These are phyloP conservation scores for Drosophila melanogaster DNA, from an alignment of 1,140 invertebrate genomes.

Conservation along the genomic window DNA sequence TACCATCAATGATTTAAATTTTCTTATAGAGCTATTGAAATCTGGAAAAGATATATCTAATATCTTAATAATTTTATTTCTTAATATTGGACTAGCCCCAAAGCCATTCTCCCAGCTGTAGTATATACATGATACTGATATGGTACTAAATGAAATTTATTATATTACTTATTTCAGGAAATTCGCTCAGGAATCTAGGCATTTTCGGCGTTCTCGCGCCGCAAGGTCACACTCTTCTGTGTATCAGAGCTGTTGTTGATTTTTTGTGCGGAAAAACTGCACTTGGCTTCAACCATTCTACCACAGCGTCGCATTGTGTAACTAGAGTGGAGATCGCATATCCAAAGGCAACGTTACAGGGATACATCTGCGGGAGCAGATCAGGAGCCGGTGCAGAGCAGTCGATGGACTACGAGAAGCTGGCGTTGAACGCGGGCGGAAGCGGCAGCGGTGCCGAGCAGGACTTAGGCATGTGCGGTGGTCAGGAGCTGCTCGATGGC, in stretches of 20 bases:
- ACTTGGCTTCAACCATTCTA: conserved; percentile 33
- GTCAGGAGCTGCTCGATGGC: conserved; percentile 55
- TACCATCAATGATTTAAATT: too few species aligned
- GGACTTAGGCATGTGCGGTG: conserved; percentile 60
- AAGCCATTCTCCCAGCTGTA: too few species aligned
- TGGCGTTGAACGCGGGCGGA: conserved; percentile 33
- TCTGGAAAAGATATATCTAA: too few species aligned
- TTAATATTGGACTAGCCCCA: too few species aligned
- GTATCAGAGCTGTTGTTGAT: conserved; percentile 71
- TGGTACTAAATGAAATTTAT: too few species aligned
- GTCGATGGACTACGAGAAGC: conserved; percentile 66
- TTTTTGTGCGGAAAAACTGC: conserved; percentile 63
- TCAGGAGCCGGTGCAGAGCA: not conserved
- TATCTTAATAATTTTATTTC: too few species aligned
- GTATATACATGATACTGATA: too few species aligned
- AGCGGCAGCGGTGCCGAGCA: conserved; percentile 38
- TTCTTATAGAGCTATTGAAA: too few species aligned
- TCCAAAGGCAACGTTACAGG: not conserved
- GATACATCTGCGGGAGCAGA: not conserved
- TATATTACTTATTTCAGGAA: too few species aligned
- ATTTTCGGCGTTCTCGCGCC: not conserved
- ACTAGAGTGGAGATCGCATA: not conserved
- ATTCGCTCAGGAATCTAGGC: too few species aligned
- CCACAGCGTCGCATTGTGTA: conserved; percentile 15
- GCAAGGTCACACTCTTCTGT: conserved; percentile 38